Evolutionary conservation across 2,888 invertebrate genomes (phyloP).

Genomic region (Morpho helenor): DNA sequence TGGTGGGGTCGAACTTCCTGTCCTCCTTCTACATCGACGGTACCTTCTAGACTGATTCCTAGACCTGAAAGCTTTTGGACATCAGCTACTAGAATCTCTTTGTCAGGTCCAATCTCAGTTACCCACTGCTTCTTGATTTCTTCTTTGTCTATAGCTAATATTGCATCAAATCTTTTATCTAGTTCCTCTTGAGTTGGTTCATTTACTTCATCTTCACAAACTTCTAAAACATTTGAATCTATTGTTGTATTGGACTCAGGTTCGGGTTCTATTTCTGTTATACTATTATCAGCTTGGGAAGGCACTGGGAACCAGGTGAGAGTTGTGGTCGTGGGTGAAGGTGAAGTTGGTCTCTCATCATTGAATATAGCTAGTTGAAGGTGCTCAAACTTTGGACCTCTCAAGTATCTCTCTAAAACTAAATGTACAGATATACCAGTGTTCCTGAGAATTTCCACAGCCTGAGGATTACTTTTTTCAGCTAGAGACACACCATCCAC

Average conservation of each 20-base stretch:
- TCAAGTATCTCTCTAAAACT: conserved; percentile 93
- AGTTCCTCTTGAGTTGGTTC: conserved; percentile 76
- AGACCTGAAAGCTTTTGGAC: conserved; percentile 95
- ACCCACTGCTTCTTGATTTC: conserved; percentile 90
- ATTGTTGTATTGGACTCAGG: conserved; percentile 89
- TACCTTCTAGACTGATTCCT: conserved; percentile 98
- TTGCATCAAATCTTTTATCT: conserved; percentile 75
- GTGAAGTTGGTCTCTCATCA: conserved; percentile 77
- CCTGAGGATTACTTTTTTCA: conserved; percentile 97
- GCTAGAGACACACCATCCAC: conserved; percentile 94
- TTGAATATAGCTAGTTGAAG: conserved; percentile 91
- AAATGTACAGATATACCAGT: conserved; percentile 95
- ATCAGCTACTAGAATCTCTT: conserved; percentile 95
- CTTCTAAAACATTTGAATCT: conserved; percentile 85
- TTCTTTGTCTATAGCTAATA: conserved; percentile 74
- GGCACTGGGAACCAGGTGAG: conserved; percentile 91
- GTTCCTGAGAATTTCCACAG: conserved; percentile 95
- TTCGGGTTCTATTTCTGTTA: conserved; percentile 85
- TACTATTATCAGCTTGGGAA: conserved; percentile 81
- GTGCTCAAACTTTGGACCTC: conserved; percentile 96
- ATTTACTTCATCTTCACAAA: conserved; percentile 62
- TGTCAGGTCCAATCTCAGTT: conserved; percentile 88
- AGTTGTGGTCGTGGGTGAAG: conserved; percentile 89
- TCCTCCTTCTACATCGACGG: conserved; percentile 98
- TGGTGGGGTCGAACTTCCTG: conserved; percentile 98